phyloP scores from a whole-genome alignment of 2,888 invertebrate species.

The Nomada fucata region DNA sequence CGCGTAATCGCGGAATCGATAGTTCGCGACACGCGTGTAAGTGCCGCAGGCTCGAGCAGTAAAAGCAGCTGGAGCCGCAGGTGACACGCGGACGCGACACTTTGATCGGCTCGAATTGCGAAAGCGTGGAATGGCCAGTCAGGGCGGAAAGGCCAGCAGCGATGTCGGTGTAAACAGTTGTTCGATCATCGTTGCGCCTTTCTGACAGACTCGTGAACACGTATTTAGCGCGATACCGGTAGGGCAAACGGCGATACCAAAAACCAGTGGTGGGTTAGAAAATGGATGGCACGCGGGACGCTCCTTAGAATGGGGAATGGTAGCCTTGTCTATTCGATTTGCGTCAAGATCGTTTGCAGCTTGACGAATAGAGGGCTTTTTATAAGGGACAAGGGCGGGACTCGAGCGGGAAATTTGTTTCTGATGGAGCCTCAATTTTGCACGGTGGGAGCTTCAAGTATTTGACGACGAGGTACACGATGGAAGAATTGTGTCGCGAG shows the following conservation, averaged over 20 bases:
- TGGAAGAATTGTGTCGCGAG: neutral
- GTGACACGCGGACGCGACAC: constrained; percentile 15
- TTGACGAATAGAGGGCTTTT: no score
- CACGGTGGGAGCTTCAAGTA: no score
- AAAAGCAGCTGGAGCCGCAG: neutral
- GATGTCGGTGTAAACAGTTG: constrained; percentile 53
- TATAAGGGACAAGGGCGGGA: no score
- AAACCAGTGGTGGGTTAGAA: no score
- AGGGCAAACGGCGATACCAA: neutral
- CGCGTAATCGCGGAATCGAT: constrained; percentile 19
- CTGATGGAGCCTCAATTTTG: no score
- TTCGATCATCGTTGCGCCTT: constrained; percentile 26
- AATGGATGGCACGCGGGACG: no score
- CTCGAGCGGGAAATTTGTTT: no score
- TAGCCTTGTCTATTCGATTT: no score
- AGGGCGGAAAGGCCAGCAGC: constrained; percentile 56
- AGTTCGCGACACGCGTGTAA: constrained; percentile 15
- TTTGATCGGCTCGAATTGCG: constrained; percentile 33
- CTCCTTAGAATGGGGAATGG: no score
- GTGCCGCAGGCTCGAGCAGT: constrained; percentile 5
- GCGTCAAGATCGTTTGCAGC: neutral
- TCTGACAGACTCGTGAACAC: constrained; percentile 48
- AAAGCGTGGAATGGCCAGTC: constrained; percentile 29
- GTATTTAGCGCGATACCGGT: constrained; percentile 43
- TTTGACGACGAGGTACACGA: no score